Conservation (phyloP, 2,113 vertebrate genomes). For the Apistogramma diplotaenia region DNA sequence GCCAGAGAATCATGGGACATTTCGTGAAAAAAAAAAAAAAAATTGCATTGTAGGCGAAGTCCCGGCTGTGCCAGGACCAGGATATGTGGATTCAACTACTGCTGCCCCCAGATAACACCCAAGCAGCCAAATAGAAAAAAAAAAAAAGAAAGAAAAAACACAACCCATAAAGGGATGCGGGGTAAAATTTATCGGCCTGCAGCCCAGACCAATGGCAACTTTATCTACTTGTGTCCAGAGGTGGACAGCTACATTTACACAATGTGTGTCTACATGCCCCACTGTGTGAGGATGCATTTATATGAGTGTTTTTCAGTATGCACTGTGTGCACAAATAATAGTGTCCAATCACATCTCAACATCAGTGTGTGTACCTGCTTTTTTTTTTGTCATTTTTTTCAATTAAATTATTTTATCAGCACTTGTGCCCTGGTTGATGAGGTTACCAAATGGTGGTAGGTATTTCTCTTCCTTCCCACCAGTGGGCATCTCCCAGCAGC, state of each 20-base stretch:
- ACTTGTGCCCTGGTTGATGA: background rate
- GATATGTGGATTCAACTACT: slow-evolving; percentile 60
- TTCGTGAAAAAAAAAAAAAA: slow-evolving; percentile 70
- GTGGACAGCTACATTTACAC: slow-evolving; percentile 53
- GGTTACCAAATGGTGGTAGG: background rate
- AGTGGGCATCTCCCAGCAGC: slow-evolving; percentile 49
- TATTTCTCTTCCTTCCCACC: slow-evolving; percentile 27
- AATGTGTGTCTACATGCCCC: slow-evolving; percentile 37
- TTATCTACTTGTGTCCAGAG: slow-evolving; percentile 54
- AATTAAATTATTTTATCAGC: slow-evolving; percentile 8
- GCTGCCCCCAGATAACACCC: slow-evolving; percentile 61
- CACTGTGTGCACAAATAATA: background rate
- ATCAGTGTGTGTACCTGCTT: slow-evolving; percentile 27
- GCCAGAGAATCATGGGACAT: slow-evolving; percentile 44
- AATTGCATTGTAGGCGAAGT: slow-evolving; percentile 57
- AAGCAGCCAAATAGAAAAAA: slow-evolving; percentile 59
- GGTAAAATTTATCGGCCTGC: slow-evolving; percentile 46
- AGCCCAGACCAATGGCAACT: slow-evolving; percentile 34
- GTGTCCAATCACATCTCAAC: slow-evolving; percentile 5
- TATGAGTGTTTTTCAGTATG: slow-evolving; percentile 30
- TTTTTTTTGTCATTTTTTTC: slow-evolving; percentile 4
- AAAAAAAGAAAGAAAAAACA: slow-evolving; percentile 51
- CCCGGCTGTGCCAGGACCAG: slow-evolving; percentile 35
- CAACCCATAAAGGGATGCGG: slow-evolving; percentile 42
- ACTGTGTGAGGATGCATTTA: slow-evolving; percentile 54